Base-by-base conservation (phyloP, 2,888 invertebrate species). In the Lasioglossum vierecki region DNA sequence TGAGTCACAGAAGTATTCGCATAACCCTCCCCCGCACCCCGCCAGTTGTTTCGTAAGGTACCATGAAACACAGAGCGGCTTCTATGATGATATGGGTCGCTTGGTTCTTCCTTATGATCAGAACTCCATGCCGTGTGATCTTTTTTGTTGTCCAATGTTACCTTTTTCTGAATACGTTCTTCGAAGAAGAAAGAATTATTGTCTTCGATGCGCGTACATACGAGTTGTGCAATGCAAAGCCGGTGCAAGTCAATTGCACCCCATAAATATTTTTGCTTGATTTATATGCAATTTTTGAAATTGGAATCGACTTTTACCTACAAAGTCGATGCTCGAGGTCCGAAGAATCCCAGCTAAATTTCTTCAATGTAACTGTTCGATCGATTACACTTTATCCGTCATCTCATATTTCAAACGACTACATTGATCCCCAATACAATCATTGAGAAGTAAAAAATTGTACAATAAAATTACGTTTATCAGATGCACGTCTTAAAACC, bases 1-100 rank as follows among this genome's bases (percentile, higher is more conserved):
- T 68, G 68, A 68, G 68, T 68, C 68, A 68, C 68, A 68, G 9
- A 39, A 68, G 68, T 39, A 22, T 35, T 39, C 68, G 35, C 63
- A 57, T 11, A 57, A 63, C 63, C 30, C 63, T 30, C 63, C 63
- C 63, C 6, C 30, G 26, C 30, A 2, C 30, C n/a, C 11, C 11
- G 57, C n/a, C 57, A 39, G 68, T 68, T 39, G 39, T 68, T 39
- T 68, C 68, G 68, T 39, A 4, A 22, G 39, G 35, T 22, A 68
- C 68, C 68, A 11, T 22, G 68, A 39, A 68, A 68, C 68, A 18
- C 18, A 39, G 68, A 39, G 22, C 68, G 66, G 66, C 66, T 18
- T 18, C 66, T 66, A 35, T 39, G 66, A 66, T 66, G 35, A 35
- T 35, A 35, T 39, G 18, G 66, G 66, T 63, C 66, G 35, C 35